Evolutionary conservation across 2,113 vertebrate genomes (phyloP).

Genomic region (Urocitellus parryii): DNA sequence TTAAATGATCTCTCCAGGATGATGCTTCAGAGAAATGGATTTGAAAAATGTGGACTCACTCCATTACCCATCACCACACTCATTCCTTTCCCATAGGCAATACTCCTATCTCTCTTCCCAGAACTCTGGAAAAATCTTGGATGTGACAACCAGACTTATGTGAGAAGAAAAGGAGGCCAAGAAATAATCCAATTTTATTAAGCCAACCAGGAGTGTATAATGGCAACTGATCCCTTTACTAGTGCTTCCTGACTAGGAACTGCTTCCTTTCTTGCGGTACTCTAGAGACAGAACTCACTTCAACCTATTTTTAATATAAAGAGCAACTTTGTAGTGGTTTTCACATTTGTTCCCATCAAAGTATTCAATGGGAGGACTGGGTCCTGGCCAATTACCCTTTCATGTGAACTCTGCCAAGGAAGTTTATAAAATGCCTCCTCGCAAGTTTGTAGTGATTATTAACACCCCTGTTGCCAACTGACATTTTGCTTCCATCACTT

Average conservation of each 20-base stretch:
- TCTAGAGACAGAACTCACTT: slow-evolving; percentile 1
- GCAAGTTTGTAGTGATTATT: slow-evolving; percentile 81
- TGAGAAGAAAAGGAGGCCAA: background rate
- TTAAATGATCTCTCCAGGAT: background rate
- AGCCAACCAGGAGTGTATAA: background rate
- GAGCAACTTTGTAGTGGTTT: slow-evolving; percentile 77
- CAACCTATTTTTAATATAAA: slow-evolving; percentile 51
- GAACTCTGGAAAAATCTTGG: slow-evolving; percentile 21
- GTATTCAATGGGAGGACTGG: slow-evolving; percentile 66
- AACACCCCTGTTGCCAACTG: slow-evolving; percentile 77
- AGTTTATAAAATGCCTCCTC: slow-evolving; percentile 80
- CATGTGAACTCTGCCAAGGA: slow-evolving; percentile 73
- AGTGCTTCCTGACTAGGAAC: background rate
- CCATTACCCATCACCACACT: background rate
- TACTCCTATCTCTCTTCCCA: background rate
- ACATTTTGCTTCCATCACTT: slow-evolving; percentile 80
- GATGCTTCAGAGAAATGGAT: background rate
- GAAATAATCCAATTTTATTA: background rate
- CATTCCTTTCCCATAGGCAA: background rate
- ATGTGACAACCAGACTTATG: background rate
- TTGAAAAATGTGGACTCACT: background rate
- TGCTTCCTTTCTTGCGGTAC: background rate
- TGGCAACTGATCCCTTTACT: background rate
- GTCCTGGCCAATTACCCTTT: slow-evolving; percentile 72
- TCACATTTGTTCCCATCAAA: slow-evolving; percentile 81